Conservation (phyloP, 2,888 invertebrate genomes). For the Drosophila infuscata region DNA sequence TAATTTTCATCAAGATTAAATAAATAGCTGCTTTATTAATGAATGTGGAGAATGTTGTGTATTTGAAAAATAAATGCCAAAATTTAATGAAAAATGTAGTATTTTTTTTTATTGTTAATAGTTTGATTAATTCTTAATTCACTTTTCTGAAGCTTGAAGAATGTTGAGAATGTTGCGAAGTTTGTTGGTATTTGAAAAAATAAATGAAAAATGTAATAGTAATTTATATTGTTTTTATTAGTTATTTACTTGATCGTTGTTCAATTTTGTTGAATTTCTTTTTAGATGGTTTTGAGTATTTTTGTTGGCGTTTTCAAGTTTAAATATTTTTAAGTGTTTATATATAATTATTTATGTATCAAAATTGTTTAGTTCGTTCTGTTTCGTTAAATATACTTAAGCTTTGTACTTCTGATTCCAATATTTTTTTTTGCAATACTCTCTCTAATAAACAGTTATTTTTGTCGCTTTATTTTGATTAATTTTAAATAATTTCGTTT, state of each 20-base stretch:
- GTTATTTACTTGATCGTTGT: neutral
- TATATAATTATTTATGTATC: conserved; percentile 10
- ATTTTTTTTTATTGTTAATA: neutral
- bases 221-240: neutral
- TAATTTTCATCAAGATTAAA: neutral
- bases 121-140: neutral
- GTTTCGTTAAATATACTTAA: conserved; percentile 34
- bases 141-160: neutral
- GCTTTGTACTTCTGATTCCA: conserved; percentile 75
- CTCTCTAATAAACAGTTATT: conserved; percentile 14
- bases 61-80: neutral
- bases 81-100: neutral
- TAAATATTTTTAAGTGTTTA: neutral
- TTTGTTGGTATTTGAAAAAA: neutral
- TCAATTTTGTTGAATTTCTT: neutral
- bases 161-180: neutral
- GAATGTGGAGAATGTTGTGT: neutral
- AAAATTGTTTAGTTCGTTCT: conserved; percentile 42
- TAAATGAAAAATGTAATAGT: neutral
- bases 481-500: neutral
- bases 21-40: neutral
- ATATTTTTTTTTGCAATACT: conserved; percentile 62
- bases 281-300: neutral
- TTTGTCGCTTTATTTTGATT: conserved; percentile 32
- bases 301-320: neutral